phyloP scores from a whole-genome alignment of 2,113 vertebrate genomes.

The Natator depressus region DNA sequence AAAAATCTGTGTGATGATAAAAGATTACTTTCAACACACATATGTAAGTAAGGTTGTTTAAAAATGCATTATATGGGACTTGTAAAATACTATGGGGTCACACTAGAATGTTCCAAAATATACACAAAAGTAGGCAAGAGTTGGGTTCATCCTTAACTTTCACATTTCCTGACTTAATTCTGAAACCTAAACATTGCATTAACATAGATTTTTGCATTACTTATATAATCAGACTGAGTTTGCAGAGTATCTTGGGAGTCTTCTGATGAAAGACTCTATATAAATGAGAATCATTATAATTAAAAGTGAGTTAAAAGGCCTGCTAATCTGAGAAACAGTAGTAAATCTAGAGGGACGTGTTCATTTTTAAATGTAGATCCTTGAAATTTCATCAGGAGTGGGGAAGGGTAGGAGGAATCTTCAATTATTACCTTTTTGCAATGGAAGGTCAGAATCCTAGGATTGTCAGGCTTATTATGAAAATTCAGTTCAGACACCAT shows the following conservation, averaged over 20 bases:
- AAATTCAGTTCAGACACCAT: conserved; percentile 35
- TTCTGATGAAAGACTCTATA: neutral
- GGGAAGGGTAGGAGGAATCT: neutral
- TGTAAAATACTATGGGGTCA: neutral
- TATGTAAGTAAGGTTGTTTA: fast-evolving
- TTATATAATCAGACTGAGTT: neutral
- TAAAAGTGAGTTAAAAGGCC: conserved; percentile 62
- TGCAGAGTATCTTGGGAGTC: conserved; percentile 13
- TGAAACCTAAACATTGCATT: neutral
- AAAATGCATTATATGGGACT: neutral
- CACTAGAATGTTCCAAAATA: neutral
- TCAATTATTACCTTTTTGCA: neutral
- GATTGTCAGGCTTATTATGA: conserved; percentile 36
- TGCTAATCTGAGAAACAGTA: conserved; percentile 53
- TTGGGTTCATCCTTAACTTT: neutral
- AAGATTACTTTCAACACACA: neutral
- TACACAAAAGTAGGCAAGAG: neutral
- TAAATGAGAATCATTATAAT: conserved; percentile 66
- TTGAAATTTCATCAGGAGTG: conserved; percentile 7
- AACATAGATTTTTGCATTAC: conserved; percentile 3
- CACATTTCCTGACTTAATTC: neutral
- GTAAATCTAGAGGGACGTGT: neutral
- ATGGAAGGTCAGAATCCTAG: neutral
- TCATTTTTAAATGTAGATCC: neutral
- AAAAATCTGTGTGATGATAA: neutral